phyloP scores from a whole-genome alignment of 2,888 invertebrate species.

The Acholoe squamosa region DNA sequence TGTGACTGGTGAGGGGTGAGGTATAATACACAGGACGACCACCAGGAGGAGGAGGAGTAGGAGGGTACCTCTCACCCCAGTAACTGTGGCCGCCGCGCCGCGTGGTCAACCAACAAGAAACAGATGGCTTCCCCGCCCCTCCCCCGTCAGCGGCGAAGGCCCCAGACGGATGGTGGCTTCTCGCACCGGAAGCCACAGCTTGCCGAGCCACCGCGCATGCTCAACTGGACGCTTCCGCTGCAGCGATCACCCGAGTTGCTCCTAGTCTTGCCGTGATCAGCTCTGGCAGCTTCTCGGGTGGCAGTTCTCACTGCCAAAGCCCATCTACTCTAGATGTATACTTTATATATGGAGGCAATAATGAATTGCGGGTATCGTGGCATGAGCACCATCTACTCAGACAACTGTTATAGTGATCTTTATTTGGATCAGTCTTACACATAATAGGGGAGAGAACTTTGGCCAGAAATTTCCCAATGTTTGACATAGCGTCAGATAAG shows the following conservation, averaged over 20 bases:
- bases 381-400: too few species aligned
- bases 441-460: too few species aligned
- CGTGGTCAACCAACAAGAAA: constrained; percentile 11
- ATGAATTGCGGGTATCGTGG: too few species aligned
- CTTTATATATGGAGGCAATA: too few species aligned
- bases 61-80: too few species aligned
- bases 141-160: not conserved
- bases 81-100: not conserved
- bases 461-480: too few species aligned
- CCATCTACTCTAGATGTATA: not conserved
- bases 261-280: not conserved
- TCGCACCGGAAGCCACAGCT: not conserved
- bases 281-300: not conserved
- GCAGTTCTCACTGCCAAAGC: not conserved
- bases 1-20: too few species aligned
- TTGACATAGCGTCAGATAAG: too few species aligned
- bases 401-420: too few species aligned
- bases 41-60: not conserved
- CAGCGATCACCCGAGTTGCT: not conserved
- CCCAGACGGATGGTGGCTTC: not conserved
- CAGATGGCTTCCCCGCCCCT: not conserved
- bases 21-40: too few species aligned
- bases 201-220: not conserved
- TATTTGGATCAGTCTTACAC: too few species aligned
- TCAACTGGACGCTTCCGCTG: not conserved